A percentile compares a stretch with the other conserved stretches of the same genome.
Conservation (phyloP, 37 sponge, comb jelly and placozoan genomes). For the Ephydatia muelleri region DNA sequence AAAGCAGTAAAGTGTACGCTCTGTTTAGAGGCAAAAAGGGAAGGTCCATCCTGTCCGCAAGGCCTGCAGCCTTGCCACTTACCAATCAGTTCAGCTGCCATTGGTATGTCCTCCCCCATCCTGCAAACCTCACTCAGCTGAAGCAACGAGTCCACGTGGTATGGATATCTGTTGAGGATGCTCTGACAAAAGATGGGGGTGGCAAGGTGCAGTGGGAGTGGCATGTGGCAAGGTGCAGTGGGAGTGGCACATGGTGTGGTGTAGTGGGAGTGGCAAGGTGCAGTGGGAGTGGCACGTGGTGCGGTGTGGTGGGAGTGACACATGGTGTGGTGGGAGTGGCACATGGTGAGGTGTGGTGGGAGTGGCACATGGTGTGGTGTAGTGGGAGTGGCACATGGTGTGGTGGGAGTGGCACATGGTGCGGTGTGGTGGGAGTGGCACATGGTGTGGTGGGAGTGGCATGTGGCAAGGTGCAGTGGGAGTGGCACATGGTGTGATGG, state of each 20-base stretch:
- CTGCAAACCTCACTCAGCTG: constrained; percentile 95
- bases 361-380: not conserved
- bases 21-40: constrained; percentile 19
- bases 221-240: no score
- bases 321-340: not conserved
- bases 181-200: not conserved
- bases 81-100: constrained; percentile 91
- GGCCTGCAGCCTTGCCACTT: no score
- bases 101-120: constrained; percentile 91
- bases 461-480: not conserved
- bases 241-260: not conserved
- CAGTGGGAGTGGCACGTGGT: not conserved
- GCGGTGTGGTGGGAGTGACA: not conserved
- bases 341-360: not conserved
- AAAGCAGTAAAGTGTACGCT: constrained; percentile 86
- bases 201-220: not conserved
- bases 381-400: not conserved
- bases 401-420: not conserved
- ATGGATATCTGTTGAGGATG: constrained; percentile 47
- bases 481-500: not conserved
- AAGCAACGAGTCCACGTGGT: constrained; percentile 93
- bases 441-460: not conserved
- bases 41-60: not conserved
- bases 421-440: not conserved
- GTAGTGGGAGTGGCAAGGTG: not conserved